phyloP scores from a whole-genome alignment of 53 echinoderm and acorn worm genomes.

The Zoroaster sp. region DNA sequence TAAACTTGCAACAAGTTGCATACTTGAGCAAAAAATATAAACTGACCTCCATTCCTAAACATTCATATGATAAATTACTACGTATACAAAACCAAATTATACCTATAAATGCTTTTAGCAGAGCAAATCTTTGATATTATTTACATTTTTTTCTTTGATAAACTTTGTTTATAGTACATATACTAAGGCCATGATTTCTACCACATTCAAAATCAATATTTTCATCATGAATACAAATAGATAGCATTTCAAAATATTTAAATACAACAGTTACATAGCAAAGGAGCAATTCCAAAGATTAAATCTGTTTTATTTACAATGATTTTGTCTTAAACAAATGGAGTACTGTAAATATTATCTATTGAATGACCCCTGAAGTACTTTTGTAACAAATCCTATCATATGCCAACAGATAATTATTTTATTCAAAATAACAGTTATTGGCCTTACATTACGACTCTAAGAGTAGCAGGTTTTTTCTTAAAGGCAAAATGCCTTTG shows the following conservation, averaged over 20 bases:
- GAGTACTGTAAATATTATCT: background rate
- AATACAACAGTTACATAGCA: background rate
- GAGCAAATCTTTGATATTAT: background rate
- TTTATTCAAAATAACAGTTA: too few relatives aligned
- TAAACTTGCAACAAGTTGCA: background rate
- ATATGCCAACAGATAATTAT: too few relatives aligned
- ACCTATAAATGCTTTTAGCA: background rate
- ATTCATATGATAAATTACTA: constrained; percentile 13
- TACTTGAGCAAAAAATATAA: background rate
- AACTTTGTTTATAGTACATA: background rate
- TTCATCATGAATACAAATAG: background rate
- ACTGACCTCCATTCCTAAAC: background rate
- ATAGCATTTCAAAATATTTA: background rate
- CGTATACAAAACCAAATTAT: constrained; percentile 15
- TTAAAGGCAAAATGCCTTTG: too few relatives aligned
- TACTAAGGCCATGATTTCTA: background rate
- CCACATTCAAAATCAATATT: background rate
- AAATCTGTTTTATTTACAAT: background rate
- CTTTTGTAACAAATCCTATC: too few relatives aligned
- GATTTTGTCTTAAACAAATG: background rate
- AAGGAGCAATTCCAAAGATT: too few relatives aligned
- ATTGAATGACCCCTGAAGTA: too few relatives aligned
- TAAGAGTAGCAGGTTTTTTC: too few relatives aligned
- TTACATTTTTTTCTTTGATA: background rate
- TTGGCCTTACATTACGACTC: too few relatives aligned